These are phyloP conservation scores for Hemistola chrysoprasaria DNA, from an alignment of 2,888 invertebrate genomes.

Conservation along the genomic window DNA sequence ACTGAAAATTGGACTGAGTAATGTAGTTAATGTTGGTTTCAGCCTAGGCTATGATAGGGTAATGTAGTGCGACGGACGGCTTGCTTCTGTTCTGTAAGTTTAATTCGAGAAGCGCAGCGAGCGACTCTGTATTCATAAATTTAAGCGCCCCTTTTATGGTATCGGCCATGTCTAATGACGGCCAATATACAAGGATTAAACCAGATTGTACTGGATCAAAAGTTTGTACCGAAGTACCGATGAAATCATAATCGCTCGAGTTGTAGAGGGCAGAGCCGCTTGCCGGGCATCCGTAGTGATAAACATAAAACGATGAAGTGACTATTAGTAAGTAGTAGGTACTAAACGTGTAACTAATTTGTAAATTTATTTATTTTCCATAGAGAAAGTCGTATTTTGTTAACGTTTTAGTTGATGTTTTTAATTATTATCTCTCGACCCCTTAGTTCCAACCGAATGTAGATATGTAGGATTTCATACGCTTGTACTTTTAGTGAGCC, in stretches of 20 bases:
- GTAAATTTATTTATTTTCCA: constrained; percentile 82
- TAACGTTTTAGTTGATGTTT: constrained; percentile 82
- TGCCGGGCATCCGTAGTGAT: constrained; percentile 64
- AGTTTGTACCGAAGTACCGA: constrained; percentile 9
- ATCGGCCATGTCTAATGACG: constrained; percentile 13
- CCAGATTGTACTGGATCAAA: constrained; percentile 33
- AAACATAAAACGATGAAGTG: constrained; percentile 67
- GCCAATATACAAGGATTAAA: constrained; percentile 22
- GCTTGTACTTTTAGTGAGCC: constrained; percentile 81
- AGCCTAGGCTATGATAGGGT: constrained; percentile 75
- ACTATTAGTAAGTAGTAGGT: constrained; percentile 74
- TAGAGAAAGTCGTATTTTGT: constrained; percentile 82
- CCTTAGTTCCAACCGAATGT: constrained; percentile 76
- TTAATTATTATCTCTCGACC: constrained; percentile 63
- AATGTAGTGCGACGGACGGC: constrained; percentile 73
- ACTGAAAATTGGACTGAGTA: constrained; percentile 82
- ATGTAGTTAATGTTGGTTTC: constrained; percentile 74
- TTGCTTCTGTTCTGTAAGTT: constrained; percentile 64
- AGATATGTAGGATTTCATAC: constrained; percentile 78
- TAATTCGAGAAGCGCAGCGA: constrained; percentile 46
- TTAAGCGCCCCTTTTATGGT: constrained; percentile 23
- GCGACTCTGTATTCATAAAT: constrained; percentile 38
- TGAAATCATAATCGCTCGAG: constrained; percentile 10
- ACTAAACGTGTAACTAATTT: constrained; percentile 78
- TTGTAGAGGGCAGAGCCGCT: constrained; percentile 44